Evolutionary conservation across 37 sponge, comb jelly and placozoan genomes (phyloP), one percentile per base, ranked within the genome.

Genomic region (Crambe crambe): DNA sequence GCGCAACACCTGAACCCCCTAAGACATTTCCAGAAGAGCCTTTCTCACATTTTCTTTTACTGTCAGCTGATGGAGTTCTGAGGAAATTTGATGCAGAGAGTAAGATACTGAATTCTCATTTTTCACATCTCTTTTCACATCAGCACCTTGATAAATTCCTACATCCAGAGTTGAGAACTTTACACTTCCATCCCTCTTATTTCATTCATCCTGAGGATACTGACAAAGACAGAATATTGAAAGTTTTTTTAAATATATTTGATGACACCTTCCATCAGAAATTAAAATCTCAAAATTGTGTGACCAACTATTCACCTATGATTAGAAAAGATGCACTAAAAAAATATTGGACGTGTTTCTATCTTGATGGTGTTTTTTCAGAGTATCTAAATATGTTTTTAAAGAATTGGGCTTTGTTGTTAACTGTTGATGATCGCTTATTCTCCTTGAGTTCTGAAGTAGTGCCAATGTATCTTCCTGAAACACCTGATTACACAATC

Each of bases 1-100:
- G n/a, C n/a, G n/a, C n/a, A n/a, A n/a, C n/a, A n/a, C n/a, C n/a
- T n/a, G n/a, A n/a, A n/a, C n/a, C n/a, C n/a, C n/a, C n/a, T n/a
- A n/a, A 15, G 15, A 51, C 9, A 15, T 86, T 80, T 74, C 65
- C 74, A 39, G 38, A 67, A 10, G 3, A 47, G 22, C 87, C 87
- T n/a, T 80, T 68, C 58, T 73, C 58, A 36, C 35, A 75, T n/a
- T 74, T 73, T 38, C 59, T 86, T 6, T 66, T 86, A 26, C 60
- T 86, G 23, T 73, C 80, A 37, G 81, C 80, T 58, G 87, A 80
- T 64, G 27, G 42, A 0, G 41, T 64, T 2, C 32, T 86, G 23
- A 21, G 76, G 18, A 44, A 1, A n/a, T 80, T 86, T 75, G 81
- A 86, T 40, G 35, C 38, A 51, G 54, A 51, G 15, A 9, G 58